Evolutionary conservation across 2,113 vertebrate genomes (phyloP), one percentile per base, ranked within the genome.

Genomic region (Apteryx owenii): DNA sequence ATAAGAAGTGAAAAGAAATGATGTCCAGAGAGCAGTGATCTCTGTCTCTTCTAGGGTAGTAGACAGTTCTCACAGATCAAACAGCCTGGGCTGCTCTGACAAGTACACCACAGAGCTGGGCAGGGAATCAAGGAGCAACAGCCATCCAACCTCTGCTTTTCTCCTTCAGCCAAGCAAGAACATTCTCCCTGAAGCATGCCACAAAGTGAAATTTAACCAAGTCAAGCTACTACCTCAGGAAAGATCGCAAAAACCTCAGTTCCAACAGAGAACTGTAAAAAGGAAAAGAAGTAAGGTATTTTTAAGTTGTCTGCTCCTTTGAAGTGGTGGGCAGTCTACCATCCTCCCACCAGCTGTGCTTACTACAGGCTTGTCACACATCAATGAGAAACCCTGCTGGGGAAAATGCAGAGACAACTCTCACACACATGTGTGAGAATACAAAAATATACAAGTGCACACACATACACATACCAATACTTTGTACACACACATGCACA

Each of bases 71-170:
- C 0, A n/a, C 8, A 36, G 0, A 60, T 79, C 29, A 81, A 81
- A 60, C 3, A 89, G 4, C 9, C 19, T 23, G n/a, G 7, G 18
- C 13, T 40, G 15, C 5, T 53, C 42, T 82, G 89, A 48, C 21
- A 31, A 3, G 2, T 77, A 48, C 29, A 60, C 26, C 56, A 60
- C 42, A 48, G 29, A 90, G 36, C 33, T 31, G 56, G 33, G 8
- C 29, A 76, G 51, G 26, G 22, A 48, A 12, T 79, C 25, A 36
- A 0, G 0, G 28, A 53, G 48, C 0, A 4, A 22, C 8, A 83
- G 23, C 17, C 58, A 68, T n/a, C 7, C 38, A 65, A 18, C 33
- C 7, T 70, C 16, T 69, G n/a, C 26, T 93, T 38, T 54, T 9
- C 15, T 66, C 19, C 25, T 50, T 71, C 69, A 76, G 3, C 7